These are phyloP conservation scores for Oenanthe oenanthe DNA, from an alignment of 2,113 vertebrate genomes.

Conservation along the genomic window DNA sequence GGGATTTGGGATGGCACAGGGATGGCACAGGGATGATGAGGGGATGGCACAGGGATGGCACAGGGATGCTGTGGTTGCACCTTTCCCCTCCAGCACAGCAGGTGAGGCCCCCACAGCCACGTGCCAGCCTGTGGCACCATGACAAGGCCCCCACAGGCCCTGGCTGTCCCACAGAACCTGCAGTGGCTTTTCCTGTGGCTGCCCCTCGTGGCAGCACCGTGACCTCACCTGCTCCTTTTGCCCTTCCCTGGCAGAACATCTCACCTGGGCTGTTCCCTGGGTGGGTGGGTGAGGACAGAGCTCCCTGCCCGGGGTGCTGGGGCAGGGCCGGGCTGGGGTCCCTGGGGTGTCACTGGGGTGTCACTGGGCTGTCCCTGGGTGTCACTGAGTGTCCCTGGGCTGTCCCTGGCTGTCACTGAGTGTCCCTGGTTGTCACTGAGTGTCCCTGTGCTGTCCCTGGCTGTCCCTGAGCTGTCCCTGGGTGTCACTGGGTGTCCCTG, in stretches of 20 bases:
- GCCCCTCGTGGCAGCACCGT: neutral
- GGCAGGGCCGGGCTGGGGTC: neutral
- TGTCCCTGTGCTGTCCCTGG: no score
- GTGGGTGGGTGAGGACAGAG: neutral
- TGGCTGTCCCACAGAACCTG: no score
- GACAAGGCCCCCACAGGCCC: neutral
- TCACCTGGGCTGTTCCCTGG: neutral
- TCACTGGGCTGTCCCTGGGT: no score
- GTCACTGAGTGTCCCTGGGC: no score
- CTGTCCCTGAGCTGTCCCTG: no score
- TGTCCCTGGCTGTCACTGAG: no score
- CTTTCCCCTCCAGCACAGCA: neutral
- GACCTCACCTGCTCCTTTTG: neutral
- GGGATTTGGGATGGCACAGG: neutral
- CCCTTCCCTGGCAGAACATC: neutral
- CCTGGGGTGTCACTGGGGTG: no score
- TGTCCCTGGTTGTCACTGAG: no score
- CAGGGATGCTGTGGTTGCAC: neutral
- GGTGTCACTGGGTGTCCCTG: no score
- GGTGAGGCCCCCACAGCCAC: neutral
- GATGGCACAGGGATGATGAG: neutral
- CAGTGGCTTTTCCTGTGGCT: neutral
- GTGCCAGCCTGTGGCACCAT: rapidly evolving
- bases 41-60: neutral
- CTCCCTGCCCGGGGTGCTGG: neutral